Conservation (phyloP, 35 echinoderm and acorn worm genomes). For the Diadema setosum region DNA sequence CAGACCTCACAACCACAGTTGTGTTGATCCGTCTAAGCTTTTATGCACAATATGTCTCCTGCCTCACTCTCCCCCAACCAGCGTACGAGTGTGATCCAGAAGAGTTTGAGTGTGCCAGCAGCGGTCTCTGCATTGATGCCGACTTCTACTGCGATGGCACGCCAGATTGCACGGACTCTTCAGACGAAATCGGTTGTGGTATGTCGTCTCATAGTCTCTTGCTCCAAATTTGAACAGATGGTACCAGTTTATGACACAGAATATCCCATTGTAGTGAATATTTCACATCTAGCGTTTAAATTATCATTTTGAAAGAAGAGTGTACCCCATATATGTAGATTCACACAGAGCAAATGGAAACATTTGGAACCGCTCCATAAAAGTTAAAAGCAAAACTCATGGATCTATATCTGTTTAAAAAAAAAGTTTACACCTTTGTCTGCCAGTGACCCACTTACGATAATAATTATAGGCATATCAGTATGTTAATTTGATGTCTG, state of each 20-base stretch:
- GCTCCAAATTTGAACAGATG: neutral
- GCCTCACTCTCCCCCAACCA: neutral
- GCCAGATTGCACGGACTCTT: constrained; percentile 71
- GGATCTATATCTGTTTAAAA: too few relatives aligned
- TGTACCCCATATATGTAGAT: too few relatives aligned
- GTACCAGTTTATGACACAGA: neutral
- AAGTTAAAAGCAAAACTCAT: too few relatives aligned
- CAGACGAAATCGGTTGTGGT: constrained; percentile 87
- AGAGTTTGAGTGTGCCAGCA: constrained; percentile 72
- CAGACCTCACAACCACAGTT: too few relatives aligned
- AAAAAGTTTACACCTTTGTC: too few relatives aligned
- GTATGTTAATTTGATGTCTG: too few relatives aligned
- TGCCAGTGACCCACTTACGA: too few relatives aligned
- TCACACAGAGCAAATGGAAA: too few relatives aligned
- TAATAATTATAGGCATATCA: too few relatives aligned
- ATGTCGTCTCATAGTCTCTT: neutral
- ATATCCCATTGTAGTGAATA: neutral
- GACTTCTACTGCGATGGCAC: constrained; percentile 64
- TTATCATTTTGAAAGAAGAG: neutral
- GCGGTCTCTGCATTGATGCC: constrained; percentile 70
- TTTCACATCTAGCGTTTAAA: neutral
- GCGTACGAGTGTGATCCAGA: constrained; percentile 57
- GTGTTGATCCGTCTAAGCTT: too few relatives aligned
- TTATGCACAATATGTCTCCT: too few relatives aligned
- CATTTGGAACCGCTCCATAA: too few relatives aligned